Percentiles rank a stretch among this genome's conserved stretches.
phyloP scores from a whole-genome alignment of 2,888 invertebrate species.

The Rambutsinella grinnellia region DNA sequence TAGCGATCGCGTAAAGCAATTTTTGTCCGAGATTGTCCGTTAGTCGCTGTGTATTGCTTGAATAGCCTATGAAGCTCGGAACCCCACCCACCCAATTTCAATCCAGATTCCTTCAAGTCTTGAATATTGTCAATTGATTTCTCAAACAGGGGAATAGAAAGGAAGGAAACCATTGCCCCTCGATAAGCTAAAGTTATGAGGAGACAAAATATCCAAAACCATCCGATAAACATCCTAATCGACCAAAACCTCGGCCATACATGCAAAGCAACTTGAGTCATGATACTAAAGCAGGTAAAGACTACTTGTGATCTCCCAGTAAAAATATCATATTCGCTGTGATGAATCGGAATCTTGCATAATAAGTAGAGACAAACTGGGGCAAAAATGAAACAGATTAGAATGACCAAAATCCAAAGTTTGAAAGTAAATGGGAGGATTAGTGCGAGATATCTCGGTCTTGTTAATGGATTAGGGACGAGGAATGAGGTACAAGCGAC shows the following conservation, averaged over 20 bases:
- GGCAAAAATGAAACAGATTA: slow-evolving; percentile 62
- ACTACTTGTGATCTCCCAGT: slow-evolving; percentile 47
- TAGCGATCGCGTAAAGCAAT: slow-evolving; percentile 39
- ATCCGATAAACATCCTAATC: slow-evolving; percentile 83
- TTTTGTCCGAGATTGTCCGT: slow-evolving; percentile 29
- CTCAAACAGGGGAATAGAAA: slow-evolving; percentile 65
- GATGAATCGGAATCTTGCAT: slow-evolving; percentile 41
- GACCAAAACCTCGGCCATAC: slow-evolving; percentile 74
- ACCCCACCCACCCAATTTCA: slow-evolving; percentile 65
- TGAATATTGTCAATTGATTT: slow-evolving; percentile 63
- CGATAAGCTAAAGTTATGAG: slow-evolving; percentile 83
- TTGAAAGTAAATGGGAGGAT: slow-evolving; percentile 63
- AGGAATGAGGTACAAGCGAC: slow-evolving; percentile 65
- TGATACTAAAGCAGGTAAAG: slow-evolving; percentile 62
- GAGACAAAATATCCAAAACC: slow-evolving; percentile 90
- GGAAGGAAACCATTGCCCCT: slow-evolving; percentile 69
- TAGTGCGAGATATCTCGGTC: slow-evolving; percentile 63
- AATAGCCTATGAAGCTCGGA: slow-evolving; percentile 62
- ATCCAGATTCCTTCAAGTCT: slow-evolving; percentile 58
- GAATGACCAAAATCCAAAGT: slow-evolving; percentile 61
- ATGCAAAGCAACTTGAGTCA: slow-evolving; percentile 64
- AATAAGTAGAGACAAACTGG: slow-evolving; percentile 58
- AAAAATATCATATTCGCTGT: slow-evolving; percentile 50
- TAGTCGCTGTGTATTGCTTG: slow-evolving; percentile 37
- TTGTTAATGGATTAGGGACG: slow-evolving; percentile 63